These are phyloP conservation scores for Aphelinus atriplicis DNA, from an alignment of 1,140 invertebrate species.

Conservation along the genomic window DNA sequence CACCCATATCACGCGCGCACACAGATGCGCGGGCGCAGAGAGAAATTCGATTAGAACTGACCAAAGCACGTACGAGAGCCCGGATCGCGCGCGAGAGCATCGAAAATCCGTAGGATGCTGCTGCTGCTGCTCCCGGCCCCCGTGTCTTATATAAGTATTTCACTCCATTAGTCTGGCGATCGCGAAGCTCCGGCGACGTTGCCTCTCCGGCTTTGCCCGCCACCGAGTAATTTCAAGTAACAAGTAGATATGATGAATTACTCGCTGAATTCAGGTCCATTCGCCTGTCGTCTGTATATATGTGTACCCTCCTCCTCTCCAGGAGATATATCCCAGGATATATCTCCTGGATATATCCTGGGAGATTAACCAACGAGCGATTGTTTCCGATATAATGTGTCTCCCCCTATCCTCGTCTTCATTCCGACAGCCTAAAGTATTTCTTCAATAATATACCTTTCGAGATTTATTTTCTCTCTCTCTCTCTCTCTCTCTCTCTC, in stretches of 20 bases:
- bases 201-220: background rate
- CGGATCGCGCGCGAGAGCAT: background rate
- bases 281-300: no score
- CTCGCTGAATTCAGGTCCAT: background rate
- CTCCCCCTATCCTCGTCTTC: no score
- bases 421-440: no score
- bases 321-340: no score
- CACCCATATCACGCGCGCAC: no score
- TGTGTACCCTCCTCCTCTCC: no score
- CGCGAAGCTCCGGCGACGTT: background rate
- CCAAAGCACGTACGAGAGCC: background rate
- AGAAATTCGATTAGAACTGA: conserved; percentile 31
- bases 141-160: conserved; percentile 21
- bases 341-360: no score
- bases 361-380: no score
- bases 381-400: no score
- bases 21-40: background rate
- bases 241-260: background rate
- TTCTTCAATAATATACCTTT: no score
- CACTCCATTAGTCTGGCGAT: conserved; percentile 5
- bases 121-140: background rate
- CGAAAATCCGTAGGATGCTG: conserved; percentile 15
- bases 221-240: conserved; percentile 1
- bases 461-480: no score
- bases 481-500: no score